Evolutionary conservation across 2,888 invertebrate species (phyloP).

Genomic region (Seira sanloemensis): DNA sequence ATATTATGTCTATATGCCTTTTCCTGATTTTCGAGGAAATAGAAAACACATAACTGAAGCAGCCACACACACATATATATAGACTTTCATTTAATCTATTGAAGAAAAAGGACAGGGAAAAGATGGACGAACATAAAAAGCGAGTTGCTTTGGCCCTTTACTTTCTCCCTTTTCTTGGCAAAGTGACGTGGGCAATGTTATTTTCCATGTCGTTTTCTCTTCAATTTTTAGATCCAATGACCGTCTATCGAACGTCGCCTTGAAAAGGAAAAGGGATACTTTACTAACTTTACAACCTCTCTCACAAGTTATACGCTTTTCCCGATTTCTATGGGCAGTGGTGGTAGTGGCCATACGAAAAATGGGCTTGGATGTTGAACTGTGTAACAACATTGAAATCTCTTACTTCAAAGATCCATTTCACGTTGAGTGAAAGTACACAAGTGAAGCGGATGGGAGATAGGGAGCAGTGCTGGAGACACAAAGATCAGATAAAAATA

Average conservation of each 20-base stretch:
- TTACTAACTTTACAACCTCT: conserved; percentile 8
- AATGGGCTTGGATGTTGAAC: neutral
- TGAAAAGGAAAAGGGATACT: conserved; percentile 10
- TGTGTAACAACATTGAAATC: neutral
- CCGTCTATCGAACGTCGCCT: neutral
- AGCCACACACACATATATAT: neutral
- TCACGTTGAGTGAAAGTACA: neutral
- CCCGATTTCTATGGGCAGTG: conserved; percentile 1
- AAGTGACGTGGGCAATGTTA: neutral
- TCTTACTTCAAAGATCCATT: neutral
- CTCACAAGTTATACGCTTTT: neutral
- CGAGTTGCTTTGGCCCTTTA: neutral
- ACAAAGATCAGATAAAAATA: conserved; percentile 10
- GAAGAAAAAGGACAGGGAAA: neutral
- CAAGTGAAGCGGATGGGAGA: neutral
- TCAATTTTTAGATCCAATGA: neutral
- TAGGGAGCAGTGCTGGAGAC: neutral
- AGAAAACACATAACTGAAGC: neutral
- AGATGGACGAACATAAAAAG: conserved; percentile 14
- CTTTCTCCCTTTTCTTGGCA: conserved; percentile 15
- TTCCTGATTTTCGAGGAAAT: neutral
- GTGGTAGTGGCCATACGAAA: neutral
- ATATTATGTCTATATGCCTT: no score
- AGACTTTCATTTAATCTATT: conserved; percentile 5
- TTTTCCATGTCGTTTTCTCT: neutral